Conservation (phyloP, 1,140 invertebrate species). For the Monomorium pharaonis region DNA sequence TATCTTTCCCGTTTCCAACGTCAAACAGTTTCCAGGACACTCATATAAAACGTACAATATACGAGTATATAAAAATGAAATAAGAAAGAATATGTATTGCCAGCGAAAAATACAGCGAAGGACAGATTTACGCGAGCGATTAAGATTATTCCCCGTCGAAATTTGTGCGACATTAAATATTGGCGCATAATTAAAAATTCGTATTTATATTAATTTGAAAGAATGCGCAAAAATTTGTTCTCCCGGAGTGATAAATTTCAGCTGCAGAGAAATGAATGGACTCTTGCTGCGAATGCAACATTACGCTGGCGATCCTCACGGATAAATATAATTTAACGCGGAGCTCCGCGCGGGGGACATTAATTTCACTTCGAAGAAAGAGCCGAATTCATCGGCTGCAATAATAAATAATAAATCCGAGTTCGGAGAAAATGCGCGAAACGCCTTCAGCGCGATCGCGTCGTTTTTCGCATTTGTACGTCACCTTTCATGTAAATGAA, state of each 20-base stretch:
- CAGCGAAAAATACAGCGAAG: no score
- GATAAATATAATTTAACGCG: conserved; percentile 10
- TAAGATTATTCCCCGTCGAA: neutral
- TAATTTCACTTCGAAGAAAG: neutral
- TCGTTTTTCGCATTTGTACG: neutral
- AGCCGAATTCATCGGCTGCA: neutral
- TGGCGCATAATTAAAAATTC: neutral
- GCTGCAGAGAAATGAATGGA: neutral
- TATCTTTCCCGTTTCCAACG: neutral
- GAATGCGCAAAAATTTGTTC: neutral
- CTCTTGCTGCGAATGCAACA: neutral
- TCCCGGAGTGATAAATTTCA: neutral
- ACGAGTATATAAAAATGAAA: neutral
- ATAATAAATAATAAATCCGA: conserved; percentile 26
- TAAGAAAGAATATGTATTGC: no score
- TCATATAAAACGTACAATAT: neutral
- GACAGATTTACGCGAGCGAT: neutral
- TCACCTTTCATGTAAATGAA: conserved; percentile 7
- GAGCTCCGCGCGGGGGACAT: neutral
- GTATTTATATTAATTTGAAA: neutral
- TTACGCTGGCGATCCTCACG: conserved; percentile 6
- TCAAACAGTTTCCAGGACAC: neutral
- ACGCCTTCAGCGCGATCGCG: neutral
- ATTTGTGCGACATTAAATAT: neutral
- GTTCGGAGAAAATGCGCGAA: neutral